phyloP scores from a whole-genome alignment of 2,888 invertebrate species.

The Charanyca ferruginea region DNA sequence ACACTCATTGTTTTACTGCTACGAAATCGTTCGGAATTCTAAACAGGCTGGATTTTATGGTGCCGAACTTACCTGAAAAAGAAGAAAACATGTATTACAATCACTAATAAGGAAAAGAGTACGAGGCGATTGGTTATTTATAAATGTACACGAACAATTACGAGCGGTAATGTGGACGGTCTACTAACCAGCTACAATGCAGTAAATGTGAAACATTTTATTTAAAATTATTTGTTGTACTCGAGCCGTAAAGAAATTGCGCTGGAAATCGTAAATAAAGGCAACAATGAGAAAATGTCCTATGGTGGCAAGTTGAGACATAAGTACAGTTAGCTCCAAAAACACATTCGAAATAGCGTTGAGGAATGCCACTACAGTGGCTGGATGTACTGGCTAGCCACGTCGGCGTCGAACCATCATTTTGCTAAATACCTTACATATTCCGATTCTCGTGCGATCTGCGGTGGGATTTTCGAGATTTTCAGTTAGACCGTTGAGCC shows the following conservation, averaged over 20 bases:
- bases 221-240: slow-evolving; percentile 35
- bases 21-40: slow-evolving; percentile 71
- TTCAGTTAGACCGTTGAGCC: slow-evolving; percentile 79
- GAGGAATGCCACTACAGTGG: slow-evolving; percentile 65
- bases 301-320: neutral
- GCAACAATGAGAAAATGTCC: slow-evolving; percentile 1
- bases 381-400: slow-evolving; percentile 44
- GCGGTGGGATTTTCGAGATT: slow-evolving; percentile 88
- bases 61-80: slow-evolving; percentile 85
- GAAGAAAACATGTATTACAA: slow-evolving; percentile 75
- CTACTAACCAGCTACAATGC: slow-evolving; percentile 48
- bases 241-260: neutral
- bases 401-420: slow-evolving; percentile 67
- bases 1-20: slow-evolving; percentile 72
- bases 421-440: slow-evolving; percentile 88
- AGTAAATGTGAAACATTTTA: slow-evolving; percentile 46
- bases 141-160: slow-evolving; percentile 60
- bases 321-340: slow-evolving; percentile 41
- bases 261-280: slow-evolving; percentile 11
- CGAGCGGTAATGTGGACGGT: slow-evolving; percentile 40
- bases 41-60: slow-evolving; percentile 78
- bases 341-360: slow-evolving; percentile 60
- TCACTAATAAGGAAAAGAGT: slow-evolving; percentile 72
- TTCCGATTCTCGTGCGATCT: slow-evolving; percentile 85
- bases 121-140: slow-evolving; percentile 71